Percentiles rank a stretch among this genome's conserved stretches.
Evolutionary conservation across 2,797 vertebrate genomes (phyloP).

Genomic region (Sebastes jordani): DNA sequence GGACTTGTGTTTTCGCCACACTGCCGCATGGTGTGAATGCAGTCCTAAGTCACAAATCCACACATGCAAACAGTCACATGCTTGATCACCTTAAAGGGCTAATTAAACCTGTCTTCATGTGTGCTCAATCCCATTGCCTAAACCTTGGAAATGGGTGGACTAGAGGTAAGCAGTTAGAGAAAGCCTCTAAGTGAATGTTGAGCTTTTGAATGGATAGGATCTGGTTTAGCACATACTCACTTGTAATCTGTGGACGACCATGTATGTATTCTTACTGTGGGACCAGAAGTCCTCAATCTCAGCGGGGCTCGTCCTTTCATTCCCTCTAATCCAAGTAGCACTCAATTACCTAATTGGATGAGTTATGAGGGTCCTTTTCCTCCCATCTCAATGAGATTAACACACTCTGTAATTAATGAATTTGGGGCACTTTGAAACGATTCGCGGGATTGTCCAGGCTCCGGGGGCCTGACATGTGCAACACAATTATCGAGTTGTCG

Average conservation of each 20-base stretch:
- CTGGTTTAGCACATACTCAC: background rate
- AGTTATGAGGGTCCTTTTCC: conserved; percentile 72
- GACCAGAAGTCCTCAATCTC: conserved; percentile 40
- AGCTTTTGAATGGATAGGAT: conserved; percentile 10
- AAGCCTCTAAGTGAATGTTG: conserved; percentile 6
- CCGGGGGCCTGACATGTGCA: conserved; percentile 62
- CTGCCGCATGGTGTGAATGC: too few relatives aligned
- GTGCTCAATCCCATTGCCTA: background rate
- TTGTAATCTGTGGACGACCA: conserved; percentile 18
- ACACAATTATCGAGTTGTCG: conserved; percentile 63
- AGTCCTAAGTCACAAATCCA: background rate
- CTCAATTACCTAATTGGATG: conserved; percentile 82
- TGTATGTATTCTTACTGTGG: conserved; percentile 18
- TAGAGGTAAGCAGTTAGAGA: background rate
- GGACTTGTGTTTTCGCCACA: too few relatives aligned
- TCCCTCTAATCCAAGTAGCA: conserved; percentile 71
- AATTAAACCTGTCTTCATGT: background rate
- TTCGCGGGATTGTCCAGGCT: conserved; percentile 58
- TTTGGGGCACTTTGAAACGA: conserved; percentile 74
- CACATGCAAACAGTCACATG: background rate
- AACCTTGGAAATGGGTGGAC: background rate
- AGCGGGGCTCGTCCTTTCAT: conserved; percentile 51
- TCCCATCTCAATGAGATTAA: conserved; percentile 79
- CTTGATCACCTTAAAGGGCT: background rate
- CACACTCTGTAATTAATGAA: conserved; percentile 76